These are phyloP conservation scores for Cariama cristata DNA, from an alignment of 2,113 vertebrate genomes.

Conservation along the genomic window DNA sequence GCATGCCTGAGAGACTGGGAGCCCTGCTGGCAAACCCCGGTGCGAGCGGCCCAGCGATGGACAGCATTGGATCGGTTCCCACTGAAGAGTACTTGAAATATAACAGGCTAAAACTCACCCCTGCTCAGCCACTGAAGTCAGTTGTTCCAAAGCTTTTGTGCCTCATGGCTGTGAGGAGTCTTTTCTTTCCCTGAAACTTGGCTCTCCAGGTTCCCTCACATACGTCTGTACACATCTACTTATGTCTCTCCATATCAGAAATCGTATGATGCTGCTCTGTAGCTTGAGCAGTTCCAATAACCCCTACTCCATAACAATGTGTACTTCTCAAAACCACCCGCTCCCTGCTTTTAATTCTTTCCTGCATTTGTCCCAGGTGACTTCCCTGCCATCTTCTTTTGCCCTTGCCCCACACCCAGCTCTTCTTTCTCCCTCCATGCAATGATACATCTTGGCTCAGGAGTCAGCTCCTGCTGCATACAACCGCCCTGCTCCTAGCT, in stretches of 20 bases:
- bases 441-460: background rate
- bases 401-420: background rate
- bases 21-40: background rate
- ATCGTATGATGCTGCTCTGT: background rate
- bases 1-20: background rate
- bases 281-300: background rate
- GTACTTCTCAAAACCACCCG: background rate
- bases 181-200: background rate
- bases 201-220: background rate
- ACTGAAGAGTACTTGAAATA: background rate
- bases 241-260: background rate
- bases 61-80: background rate
- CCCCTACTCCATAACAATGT: accelerated
- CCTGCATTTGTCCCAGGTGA: background rate
- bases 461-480: background rate
- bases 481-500: background rate
- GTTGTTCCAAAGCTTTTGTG: background rate
- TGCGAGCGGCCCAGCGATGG: background rate
- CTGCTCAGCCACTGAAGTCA: background rate
- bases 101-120: background rate
- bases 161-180: accelerated
- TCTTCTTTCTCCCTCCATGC: background rate
- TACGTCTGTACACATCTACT: accelerated
- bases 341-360: background rate
- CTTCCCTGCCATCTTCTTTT: background rate